Evolutionary conservation across 2,113 vertebrate genomes (phyloP).

Genomic region (Lanius ludovicianus): DNA sequence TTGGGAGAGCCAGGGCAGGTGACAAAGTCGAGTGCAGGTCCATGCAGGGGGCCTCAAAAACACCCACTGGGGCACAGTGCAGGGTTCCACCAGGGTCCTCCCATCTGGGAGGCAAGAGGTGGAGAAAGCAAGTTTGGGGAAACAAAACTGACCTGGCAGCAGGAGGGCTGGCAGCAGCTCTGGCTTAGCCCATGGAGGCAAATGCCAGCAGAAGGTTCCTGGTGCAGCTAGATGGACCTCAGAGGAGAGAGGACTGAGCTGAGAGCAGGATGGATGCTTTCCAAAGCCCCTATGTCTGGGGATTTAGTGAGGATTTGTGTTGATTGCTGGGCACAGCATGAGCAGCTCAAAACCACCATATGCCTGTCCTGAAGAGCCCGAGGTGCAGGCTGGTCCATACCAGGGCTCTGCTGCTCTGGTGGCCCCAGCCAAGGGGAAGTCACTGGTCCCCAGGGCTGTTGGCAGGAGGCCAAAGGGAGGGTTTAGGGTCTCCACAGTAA

Average conservation of each 20-base stretch:
- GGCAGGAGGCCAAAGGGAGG: background rate
- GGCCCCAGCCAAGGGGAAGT: background rate
- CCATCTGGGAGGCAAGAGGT: background rate
- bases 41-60: background rate
- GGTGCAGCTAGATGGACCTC: background rate
- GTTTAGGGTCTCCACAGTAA: background rate
- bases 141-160: background rate
- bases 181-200: rapidly evolving
- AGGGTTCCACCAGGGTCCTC: background rate
- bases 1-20: background rate
- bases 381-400: too few relatives aligned
- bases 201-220: background rate
- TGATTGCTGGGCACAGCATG: background rate
- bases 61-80: rapidly evolving
- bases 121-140: background rate
- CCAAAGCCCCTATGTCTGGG: background rate
- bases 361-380: rapidly evolving
- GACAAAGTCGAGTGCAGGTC: background rate
- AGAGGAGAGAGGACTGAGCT: background rate
- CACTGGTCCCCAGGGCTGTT: too few relatives aligned
- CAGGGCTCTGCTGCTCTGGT: background rate
- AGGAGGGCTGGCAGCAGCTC: background rate
- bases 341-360: rapidly evolving
- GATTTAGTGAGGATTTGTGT: background rate
- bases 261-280: background rate